These are phyloP conservation scores for Bubo bubo DNA, from an alignment of 2,113 vertebrate genomes.

Conservation along the genomic window DNA sequence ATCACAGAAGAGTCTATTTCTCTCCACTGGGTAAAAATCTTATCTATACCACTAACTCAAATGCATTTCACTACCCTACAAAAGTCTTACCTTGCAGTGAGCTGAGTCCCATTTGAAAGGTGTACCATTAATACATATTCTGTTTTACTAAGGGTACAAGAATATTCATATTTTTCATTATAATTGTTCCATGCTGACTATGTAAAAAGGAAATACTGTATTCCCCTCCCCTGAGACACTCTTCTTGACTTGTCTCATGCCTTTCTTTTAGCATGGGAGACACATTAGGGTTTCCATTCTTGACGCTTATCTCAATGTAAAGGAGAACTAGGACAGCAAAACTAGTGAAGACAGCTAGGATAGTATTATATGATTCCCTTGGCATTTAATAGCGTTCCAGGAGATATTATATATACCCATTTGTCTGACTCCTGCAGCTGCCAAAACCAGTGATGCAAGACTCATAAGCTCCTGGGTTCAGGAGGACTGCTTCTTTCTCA, in stretches of 20 bases:
- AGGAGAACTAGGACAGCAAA: not conserved
- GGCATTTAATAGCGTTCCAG: not conserved
- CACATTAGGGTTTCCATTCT: not conserved
- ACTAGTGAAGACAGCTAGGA: not conserved
- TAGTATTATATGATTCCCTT: not conserved
- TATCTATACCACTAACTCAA: not conserved
- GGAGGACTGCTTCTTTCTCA: not conserved
- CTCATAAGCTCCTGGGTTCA: not conserved
- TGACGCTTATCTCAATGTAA: not conserved
- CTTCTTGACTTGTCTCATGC: not conserved
- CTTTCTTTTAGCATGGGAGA: not conserved
- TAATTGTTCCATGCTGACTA: not conserved
- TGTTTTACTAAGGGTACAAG: not conserved
- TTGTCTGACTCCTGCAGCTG: conserved; percentile 21
- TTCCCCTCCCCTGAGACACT: not conserved
- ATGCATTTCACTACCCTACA: not conserved
- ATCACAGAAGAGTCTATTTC: not conserved
- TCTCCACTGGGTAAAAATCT: not conserved
- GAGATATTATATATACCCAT: not conserved
- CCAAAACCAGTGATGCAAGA: conserved; percentile 4
- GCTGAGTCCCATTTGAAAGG: not conserved
- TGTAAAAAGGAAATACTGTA: not conserved
- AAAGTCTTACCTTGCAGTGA: not conserved
- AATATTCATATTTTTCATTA: not conserved
- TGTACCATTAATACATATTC: not conserved